Base-by-base conservation (phyloP, 2,797 vertebrate genomes). In the Danio jaintianensis region DNA sequence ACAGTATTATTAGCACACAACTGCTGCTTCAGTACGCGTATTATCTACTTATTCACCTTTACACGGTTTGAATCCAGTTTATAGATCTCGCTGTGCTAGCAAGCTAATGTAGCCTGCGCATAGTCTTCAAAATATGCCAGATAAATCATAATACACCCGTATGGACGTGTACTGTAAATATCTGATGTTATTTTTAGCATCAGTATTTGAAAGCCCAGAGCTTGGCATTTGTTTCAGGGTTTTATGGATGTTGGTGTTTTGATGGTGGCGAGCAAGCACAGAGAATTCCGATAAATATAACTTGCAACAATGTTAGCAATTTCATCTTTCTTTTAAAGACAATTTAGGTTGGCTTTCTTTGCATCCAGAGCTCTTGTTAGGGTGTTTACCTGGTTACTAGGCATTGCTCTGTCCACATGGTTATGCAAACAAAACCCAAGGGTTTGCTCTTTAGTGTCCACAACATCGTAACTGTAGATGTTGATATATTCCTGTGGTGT, bases 311-410 rank as follows among this genome's bases (percentile, higher is more conserved):
- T 78, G 16, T 20, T 10, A 68, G 40, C 7, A 40, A 29, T 64
- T 7, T 61, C 1, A 1, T 40, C 6, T 20, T 42, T 61, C 20
- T 61, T 48, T 29, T 62, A 52, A 38, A 48, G 1, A 15, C 20
- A 36, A 15, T n/a, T 4, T 22, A 20, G 13, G 10, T 43, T 29
- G 15, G 7, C 15, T 71, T 36, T 63, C 5, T 29, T 8, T 6
- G 0, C 36, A 43, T 7, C 12, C 6, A 3, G 0, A 7, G 16
- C 36, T 6, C 20, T 12, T 61, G 38, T 10, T 71, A 66, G 13
- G 22, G 6, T 7, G 86, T 87, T 83, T 72, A 82, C 18, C 74
- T 48, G 52, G 92, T 92, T 92, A 89, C 92, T 89, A 92, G 85
- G 93, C 80, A 86, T 75, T 61, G 52, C 73, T 83, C 68, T 52